phyloP scores from a whole-genome alignment of 2,797 vertebrate genomes.

The Esox lucius region DNA sequence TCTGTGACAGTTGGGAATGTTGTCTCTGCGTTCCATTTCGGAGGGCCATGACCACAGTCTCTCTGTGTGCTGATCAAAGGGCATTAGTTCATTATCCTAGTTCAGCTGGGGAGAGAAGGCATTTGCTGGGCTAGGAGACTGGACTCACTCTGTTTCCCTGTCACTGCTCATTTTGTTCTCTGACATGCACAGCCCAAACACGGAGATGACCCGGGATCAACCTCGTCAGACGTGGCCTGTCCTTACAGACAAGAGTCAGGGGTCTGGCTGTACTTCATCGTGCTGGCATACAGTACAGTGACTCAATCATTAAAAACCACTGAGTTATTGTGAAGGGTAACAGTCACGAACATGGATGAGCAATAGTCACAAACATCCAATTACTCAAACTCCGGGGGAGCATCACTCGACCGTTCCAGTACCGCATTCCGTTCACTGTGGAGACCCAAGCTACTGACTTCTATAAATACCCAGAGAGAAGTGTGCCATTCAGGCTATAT shows the following conservation, averaged over 20 bases:
- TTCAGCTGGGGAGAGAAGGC: slow-evolving; percentile 26
- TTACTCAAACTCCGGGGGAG: slow-evolving; percentile 34
- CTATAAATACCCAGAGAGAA: slow-evolving; percentile 4
- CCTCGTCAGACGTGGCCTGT: slow-evolving; percentile 4
- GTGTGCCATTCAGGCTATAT: slow-evolving; percentile 3
- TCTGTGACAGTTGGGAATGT: not conserved
- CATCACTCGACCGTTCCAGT: slow-evolving; percentile 18
- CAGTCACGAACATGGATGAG: slow-evolving; percentile 20
- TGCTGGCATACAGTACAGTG: slow-evolving; percentile 37
- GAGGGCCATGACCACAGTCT: not conserved
- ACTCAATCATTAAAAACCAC: slow-evolving; percentile 40
- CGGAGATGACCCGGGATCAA: slow-evolving; percentile 23
- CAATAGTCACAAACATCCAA: slow-evolving; percentile 36
- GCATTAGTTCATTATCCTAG: not conserved
- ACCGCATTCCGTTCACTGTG: not conserved
- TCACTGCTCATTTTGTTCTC: slow-evolving; percentile 56
- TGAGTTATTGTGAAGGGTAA: slow-evolving; percentile 28
- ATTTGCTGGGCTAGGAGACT: slow-evolving; percentile 27
- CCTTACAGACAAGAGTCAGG: slow-evolving; percentile 40
- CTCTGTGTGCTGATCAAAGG: not conserved
- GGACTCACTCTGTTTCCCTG: slow-evolving; percentile 51
- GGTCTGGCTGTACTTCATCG: slow-evolving; percentile 31
- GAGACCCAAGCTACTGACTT: not conserved
- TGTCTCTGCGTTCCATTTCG: not conserved
- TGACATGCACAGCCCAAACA: slow-evolving; percentile 35